phyloP scores from a whole-genome alignment of 2,888 invertebrate genomes.

The Glaucopsyche alexis region DNA sequence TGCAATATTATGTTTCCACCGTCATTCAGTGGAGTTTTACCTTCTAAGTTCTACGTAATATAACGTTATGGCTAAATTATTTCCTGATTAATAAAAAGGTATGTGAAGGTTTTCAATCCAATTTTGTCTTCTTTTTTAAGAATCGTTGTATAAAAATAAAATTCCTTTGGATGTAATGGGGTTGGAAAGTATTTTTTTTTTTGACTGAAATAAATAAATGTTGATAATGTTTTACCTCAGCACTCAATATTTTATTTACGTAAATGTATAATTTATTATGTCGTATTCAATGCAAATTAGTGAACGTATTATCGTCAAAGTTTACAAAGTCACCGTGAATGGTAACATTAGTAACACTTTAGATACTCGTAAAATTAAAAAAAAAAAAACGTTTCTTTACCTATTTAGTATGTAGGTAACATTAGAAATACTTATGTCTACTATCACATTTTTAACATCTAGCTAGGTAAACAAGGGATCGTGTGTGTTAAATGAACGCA shows the following conservation, averaged over 20 bases:
- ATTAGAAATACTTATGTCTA: no score
- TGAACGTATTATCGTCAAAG: not conserved
- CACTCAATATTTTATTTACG: not conserved
- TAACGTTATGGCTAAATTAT: not conserved
- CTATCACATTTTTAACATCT: no score
- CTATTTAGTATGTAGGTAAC: not conserved
- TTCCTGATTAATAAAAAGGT: slow-evolving; percentile 2
- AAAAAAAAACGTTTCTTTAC: no score
- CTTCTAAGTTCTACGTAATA: slow-evolving; percentile 8
- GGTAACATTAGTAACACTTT: not conserved
- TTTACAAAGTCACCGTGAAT: slow-evolving; percentile 20
- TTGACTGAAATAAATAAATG: no score
- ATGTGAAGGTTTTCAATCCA: slow-evolving; percentile 9
- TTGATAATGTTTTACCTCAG: slow-evolving; percentile 3
- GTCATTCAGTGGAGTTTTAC: slow-evolving; percentile 6
- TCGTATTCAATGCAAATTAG: slow-evolving; percentile 19
- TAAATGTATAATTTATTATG: slow-evolving; percentile 1
- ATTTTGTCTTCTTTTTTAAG: not conserved
- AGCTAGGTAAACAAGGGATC: no score
- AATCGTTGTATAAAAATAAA: not conserved
- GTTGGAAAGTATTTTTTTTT: no score
- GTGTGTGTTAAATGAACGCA: no score
- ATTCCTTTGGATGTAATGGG: not conserved
- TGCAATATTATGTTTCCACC: not conserved
- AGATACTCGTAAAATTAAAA: no score